Evolutionary conservation across 2,888 invertebrate species (phyloP).

Genomic region (Lasioglossum morio): DNA sequence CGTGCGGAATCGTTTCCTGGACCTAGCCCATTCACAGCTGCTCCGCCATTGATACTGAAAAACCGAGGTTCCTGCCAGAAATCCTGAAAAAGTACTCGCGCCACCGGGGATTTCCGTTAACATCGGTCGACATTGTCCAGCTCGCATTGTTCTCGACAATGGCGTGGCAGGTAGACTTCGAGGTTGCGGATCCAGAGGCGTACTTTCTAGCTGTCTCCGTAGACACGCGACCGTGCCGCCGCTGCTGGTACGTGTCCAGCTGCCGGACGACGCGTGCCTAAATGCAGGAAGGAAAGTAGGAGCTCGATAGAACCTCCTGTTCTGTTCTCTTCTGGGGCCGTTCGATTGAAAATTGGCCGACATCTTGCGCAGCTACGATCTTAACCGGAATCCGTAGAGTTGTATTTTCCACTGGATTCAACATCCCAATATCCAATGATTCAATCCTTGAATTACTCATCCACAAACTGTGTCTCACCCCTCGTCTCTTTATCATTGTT

Average conservation of each 20-base stretch:
- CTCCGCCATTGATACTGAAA: slow-evolving; percentile 27
- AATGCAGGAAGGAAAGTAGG: slow-evolving; percentile 79
- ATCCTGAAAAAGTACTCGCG: slow-evolving; percentile 38
- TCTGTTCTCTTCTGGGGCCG: slow-evolving; percentile 37
- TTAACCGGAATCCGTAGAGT: neutral
- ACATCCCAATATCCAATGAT: neutral
- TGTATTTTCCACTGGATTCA: too few species aligned
- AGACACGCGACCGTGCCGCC: slow-evolving; percentile 75
- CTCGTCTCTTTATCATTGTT: too few species aligned
- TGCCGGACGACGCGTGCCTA: slow-evolving; percentile 74
- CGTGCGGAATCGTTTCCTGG: neutral
- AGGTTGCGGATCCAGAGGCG: slow-evolving; percentile 55
- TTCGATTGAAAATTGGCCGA: slow-evolving; percentile 63
- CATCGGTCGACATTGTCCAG: slow-evolving; percentile 56
- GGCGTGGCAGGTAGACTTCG: slow-evolving; percentile 56
- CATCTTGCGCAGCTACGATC: neutral
- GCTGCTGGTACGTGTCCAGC: slow-evolving; percentile 59
- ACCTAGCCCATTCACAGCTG: neutral
- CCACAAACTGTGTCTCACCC: too few species aligned
- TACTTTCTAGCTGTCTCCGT: slow-evolving; percentile 79
- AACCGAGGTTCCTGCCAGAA: slow-evolving; percentile 31
- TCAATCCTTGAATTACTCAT: neutral
- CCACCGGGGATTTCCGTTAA: slow-evolving; percentile 47
- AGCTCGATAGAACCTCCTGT: slow-evolving; percentile 40
- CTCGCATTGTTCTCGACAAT: slow-evolving; percentile 62